Evolutionary conservation across 2,888 invertebrate species (phyloP), one percentile per base, ranked within the genome.

Genomic region (Cheiracanthium punctorium): DNA sequence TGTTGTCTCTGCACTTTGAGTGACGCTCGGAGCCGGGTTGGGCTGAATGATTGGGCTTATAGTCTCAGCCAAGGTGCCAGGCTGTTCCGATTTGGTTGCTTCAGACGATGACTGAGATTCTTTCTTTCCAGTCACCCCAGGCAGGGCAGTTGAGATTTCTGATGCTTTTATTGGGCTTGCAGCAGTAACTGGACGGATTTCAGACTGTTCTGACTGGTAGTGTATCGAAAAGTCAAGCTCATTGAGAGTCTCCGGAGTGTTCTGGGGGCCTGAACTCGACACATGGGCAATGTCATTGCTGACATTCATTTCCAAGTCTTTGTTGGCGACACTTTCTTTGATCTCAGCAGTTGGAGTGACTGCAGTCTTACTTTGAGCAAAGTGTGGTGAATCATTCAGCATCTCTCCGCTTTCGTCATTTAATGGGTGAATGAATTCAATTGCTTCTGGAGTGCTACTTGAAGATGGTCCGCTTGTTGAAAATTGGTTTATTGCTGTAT

Each of bases 121-220:
- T 65, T 43, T 67, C 14, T 67, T 67, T 33, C 28, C 33, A 32
- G 75, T 41, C 12, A 7, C 41, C n/a, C n/a, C n/a, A 52, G 81
- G 69, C 29, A 37, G 29, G 37, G 32, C 14, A 52, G 77, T 73
- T 30, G 72, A 32, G 67, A 77, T 43, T 5, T 43, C 24, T 24
- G 77, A 29, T 14, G 69, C 52, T 29, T 52, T 20, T 29, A 64
- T 14, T 84, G 84, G 77, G 77, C 79, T 84, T 58, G 12, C 24
- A 5, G 7, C 58, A 24, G 58, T 79, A 30, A 84, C 70, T 84
- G 84, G 84, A 84, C 84, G 84, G 84, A 84, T 58, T 30, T 72
- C 69, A 28, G 84, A 84, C 73, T 84, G 84, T 20, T 72, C 76
- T 28, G 82, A 43, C n/a, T 65, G 58, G 24, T 77, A 76, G 2